phyloP scores from a whole-genome alignment of 2,888 invertebrate genomes.

The Desoria tigrina region DNA sequence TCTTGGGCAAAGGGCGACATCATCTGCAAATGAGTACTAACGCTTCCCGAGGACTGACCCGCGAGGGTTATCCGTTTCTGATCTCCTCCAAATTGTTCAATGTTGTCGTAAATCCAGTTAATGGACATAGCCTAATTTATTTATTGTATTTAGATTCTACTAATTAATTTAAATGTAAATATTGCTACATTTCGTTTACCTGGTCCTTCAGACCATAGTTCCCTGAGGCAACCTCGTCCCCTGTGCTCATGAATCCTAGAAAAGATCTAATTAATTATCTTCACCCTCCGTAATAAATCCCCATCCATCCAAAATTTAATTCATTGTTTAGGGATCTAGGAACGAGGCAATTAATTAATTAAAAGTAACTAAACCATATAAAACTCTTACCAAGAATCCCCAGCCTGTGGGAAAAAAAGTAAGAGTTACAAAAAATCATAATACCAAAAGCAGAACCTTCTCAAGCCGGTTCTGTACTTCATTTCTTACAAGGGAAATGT shows the following conservation, averaged over 20 bases:
- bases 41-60: constrained; percentile 30
- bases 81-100: constrained; percentile 29
- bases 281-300: too few relatives aligned
- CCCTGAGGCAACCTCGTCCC: constrained; percentile 23
- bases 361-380: neutral
- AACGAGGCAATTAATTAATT: too few relatives aligned
- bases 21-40: constrained; percentile 43
- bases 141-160: constrained; percentile 11
- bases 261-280: neutral
- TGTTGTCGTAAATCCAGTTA: constrained; percentile 30
- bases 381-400: constrained; percentile 13
- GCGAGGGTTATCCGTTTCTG: constrained; percentile 21
- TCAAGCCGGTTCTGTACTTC: too few relatives aligned
- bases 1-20: constrained; percentile 21
- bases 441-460: too few relatives aligned
- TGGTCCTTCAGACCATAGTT: constrained; percentile 22
- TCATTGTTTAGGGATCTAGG: too few relatives aligned
- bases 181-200: neutral
- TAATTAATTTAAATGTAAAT: constrained; percentile 4
- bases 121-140: constrained; percentile 23
- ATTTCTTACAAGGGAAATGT: too few relatives aligned
- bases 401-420: constrained; percentile 7
- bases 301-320: too few relatives aligned
- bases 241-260: constrained; percentile 27
- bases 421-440: neutral